Base-by-base conservation (phyloP, 2,797 vertebrate genomes). In the Crotalus adamanteus region DNA sequence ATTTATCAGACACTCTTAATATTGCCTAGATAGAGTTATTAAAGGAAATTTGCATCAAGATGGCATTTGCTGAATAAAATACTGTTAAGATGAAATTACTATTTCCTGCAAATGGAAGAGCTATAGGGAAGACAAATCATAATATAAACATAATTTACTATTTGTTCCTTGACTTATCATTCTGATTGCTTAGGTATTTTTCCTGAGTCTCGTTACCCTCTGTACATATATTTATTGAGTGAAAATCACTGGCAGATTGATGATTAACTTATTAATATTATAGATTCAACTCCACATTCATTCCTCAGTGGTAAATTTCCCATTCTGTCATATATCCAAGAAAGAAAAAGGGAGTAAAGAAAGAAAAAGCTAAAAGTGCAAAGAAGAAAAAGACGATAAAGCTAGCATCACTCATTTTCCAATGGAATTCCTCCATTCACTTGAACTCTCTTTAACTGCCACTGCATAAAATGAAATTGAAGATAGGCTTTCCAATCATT, bases 251-350 rank as follows among this genome's bases (percentile, higher is more conserved):
- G 28, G 42, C 86, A 87, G 28, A 42, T 93, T 92, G 91, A 51
- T 90, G 22, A 89, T 93, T 95, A 85, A 91, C 91, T 90, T 92
- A 91, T 91, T 91, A 87, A 18, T 90, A 53, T 55, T 88, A 69
- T 90, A 92, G 26, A 90, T 69, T 42, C 86, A 92, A 37, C 14
- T 9, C 0, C 20, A 69, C 20, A 22, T 86, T 93, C 93, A 90
- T 90, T 92, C 25, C 69, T 37, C n/a, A 89, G 14, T 1, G 11
- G 9, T 86, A 16, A n/a, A 88, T 88, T 61, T 88, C n/a, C 57
- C 90, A 78, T 91, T 51, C n/a, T 11, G 63, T 69, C 57, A 37
- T 20, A n/a, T 90, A 55, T 73, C 12, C 42, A 42, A 51, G 16
- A 78, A 78, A 42, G 31, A 37, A 42, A 78, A 42, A 42, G 69